Percentiles rank a stretch among this genome's conserved stretches.
Evolutionary conservation across 2,888 invertebrate genomes (phyloP).

Genomic region (Micoletzkya japonica): DNA sequence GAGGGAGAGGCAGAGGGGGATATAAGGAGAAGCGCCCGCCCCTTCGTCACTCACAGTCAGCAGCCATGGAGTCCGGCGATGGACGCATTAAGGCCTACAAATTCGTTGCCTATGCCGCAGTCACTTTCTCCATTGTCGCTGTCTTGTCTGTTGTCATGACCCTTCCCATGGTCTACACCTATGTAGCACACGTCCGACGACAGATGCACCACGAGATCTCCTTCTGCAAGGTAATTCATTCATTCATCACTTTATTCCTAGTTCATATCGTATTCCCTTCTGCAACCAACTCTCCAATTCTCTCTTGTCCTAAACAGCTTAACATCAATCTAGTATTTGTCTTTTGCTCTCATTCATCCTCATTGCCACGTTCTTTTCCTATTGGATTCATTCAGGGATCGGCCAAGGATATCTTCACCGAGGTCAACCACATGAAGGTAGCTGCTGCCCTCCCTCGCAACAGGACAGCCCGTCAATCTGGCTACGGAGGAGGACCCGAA

Average conservation of each 20-base stretch:
- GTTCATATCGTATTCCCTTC: too few relatives aligned
- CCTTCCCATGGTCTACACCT: slow-evolving; percentile 63
- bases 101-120: slow-evolving; percentile 64
- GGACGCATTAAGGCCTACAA: slow-evolving; percentile 63
- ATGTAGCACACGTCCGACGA: slow-evolving; percentile 60
- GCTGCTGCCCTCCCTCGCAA: slow-evolving; percentile 50
- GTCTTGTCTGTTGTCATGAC: slow-evolving; percentile 63
- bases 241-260: neutral
- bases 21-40: neutral
- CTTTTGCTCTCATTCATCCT: too few relatives aligned
- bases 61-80: slow-evolving; percentile 58
- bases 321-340: too few relatives aligned
- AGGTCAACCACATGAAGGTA: slow-evolving; percentile 63
- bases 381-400: slow-evolving; percentile 58
- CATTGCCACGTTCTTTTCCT: too few relatives aligned
- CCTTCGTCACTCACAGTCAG: neutral
- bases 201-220: slow-evolving; percentile 64
- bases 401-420: slow-evolving; percentile 63
- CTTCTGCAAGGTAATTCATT: slow-evolving; percentile 59
- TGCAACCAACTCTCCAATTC: too few relatives aligned
- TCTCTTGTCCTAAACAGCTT: too few relatives aligned
- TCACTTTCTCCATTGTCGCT: slow-evolving; percentile 63
- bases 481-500: slow-evolving; percentile 58
- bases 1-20: slow-evolving; percentile 2
- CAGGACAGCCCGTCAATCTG: slow-evolving; percentile 62